Evolutionary conservation across 2,113 vertebrate genomes (phyloP).

Genomic region (Sigmodon hispidus): DNA sequence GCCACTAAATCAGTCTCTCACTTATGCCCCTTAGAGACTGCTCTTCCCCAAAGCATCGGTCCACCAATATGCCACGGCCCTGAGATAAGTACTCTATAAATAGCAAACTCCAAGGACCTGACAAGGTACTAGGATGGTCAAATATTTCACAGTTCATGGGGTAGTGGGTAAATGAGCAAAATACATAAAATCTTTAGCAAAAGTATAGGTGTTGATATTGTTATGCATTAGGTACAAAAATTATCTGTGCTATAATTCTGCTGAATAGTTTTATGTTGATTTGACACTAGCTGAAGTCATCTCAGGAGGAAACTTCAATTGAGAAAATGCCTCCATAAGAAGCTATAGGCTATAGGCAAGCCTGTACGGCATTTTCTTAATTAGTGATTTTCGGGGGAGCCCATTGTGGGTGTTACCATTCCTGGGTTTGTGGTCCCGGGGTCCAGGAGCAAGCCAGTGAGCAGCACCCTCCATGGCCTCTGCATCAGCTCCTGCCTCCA

Average conservation of each 20-base stretch:
- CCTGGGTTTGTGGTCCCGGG: background rate
- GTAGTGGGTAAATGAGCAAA: conserved; percentile 39
- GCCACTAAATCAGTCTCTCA: conserved; percentile 9
- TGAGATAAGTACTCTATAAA: conserved; percentile 51
- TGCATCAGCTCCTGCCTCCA: background rate
- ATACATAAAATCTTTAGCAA: conserved; percentile 32
- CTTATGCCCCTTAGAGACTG: conserved; percentile 1
- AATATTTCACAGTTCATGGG: conserved; percentile 53
- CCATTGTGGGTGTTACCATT: background rate
- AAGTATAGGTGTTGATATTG: conserved; percentile 2
- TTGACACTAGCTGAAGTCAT: background rate
- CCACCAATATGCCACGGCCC: background rate
- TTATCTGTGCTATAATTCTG: conserved; percentile 17
- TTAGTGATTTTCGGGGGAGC: background rate
- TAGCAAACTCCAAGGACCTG: conserved; percentile 45
- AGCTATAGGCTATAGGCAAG: background rate
- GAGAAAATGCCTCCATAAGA: background rate
- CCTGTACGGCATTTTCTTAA: background rate
- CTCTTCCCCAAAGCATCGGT: conserved; percentile 9
- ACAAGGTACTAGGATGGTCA: conserved; percentile 14
- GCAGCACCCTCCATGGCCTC: background rate
- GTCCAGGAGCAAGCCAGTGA: background rate
- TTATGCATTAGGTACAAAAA: conserved; percentile 33
- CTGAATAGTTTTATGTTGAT: background rate
- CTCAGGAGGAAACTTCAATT: background rate